Base-by-base conservation (phyloP, 2,888 invertebrate species). In the Agriopis aurantiaria region DNA sequence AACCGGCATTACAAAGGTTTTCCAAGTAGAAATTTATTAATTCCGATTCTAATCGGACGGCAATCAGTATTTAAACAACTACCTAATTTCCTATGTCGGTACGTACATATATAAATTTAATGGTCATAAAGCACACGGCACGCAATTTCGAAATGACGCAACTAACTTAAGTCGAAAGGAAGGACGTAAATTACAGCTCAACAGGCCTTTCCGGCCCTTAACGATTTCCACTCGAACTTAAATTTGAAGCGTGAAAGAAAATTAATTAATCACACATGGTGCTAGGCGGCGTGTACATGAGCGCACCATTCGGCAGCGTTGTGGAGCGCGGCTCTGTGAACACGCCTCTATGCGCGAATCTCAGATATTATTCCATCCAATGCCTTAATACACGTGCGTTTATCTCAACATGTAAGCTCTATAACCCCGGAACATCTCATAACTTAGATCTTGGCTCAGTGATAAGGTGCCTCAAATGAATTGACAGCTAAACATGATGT, bases 141-240 rank as follows among this genome's bases (percentile, higher is more conserved):
- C 93, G 92, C 93, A 90, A 93, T 84, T 86, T 84, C 83, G 84
- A 88, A 90, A 89, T 89, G 91, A 90, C 92, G 91, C 86, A 89
- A 88, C 85, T 86, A 86, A 85, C 86, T 85, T 79, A 85, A 88
- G 84, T 87, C 83, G 84, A 88, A 87, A 85, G 85, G 82, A 85
- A 86, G 88, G 87, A 91, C 90, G 91, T 92, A 90, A 92, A 92
- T 92, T 91, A 91, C 82, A 79, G 87, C 89, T 91, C 91, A 92
- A 92, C 91, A 91, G 91, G 91, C 92, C 88, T 87, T 92, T 91
- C 92, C 91, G 90, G 86, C 84, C 82, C 85, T 88, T 92, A 93
- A 92, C 88, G 89, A 92, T 92, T 92, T 88, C 85, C 82, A 85
- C 84, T 88, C 79, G 77, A 88, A 91, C 87, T 91, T 88, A 89